Evolutionary conservation across 1,140 invertebrate species (phyloP), one percentile per base, ranked within the genome.

Genomic region (Pemphigus obesinymphae): DNA sequence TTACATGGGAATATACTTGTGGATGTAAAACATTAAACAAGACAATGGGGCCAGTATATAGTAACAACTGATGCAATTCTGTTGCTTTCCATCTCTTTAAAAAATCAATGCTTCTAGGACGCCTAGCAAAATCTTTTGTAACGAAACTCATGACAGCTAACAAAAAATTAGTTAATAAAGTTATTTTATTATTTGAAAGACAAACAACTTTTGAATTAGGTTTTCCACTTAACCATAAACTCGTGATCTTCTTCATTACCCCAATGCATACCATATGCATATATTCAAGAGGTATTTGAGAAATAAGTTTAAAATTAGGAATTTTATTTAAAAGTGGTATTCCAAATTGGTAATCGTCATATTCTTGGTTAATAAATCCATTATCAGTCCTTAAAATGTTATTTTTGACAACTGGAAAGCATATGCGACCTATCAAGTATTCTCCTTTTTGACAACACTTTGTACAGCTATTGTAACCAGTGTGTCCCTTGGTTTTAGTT

Each of bases 1-100:
- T 17, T 50, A 78, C 17, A 78, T 78, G 10, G 3, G 23, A 29
- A 37, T 78, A 58, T 13, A 55, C 13, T 11, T 78, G 43, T 15
- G 23, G 23, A 55, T 55, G 45, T 11, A 55, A 29, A 20, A 17
- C 15, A 58, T 83, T 48, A 82, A 83, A 83, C 15, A 86, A 84
- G n/a, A 86, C 85, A 31, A 87, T 82, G 45, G 86, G 85, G 7
- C 87, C 88, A 48, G 85, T 85, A 83, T 88, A 88, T 11, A 88
- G 73, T 10, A 88, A 58, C 83, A 88, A 88, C 26, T 85, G 84
- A 48, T 87, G 80, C 58, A 85, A 85, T 82, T 86, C 85, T 5
- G 85, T 87, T 31, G 85, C 86, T 84, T 87, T 87, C 84, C 84
- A 87, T 29, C 80, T 17, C 10, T 82, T 82, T 45, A 85, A 55